Conservation (phyloP, 1,140 invertebrate species). For the Drosophila pallidifrons region DNA sequence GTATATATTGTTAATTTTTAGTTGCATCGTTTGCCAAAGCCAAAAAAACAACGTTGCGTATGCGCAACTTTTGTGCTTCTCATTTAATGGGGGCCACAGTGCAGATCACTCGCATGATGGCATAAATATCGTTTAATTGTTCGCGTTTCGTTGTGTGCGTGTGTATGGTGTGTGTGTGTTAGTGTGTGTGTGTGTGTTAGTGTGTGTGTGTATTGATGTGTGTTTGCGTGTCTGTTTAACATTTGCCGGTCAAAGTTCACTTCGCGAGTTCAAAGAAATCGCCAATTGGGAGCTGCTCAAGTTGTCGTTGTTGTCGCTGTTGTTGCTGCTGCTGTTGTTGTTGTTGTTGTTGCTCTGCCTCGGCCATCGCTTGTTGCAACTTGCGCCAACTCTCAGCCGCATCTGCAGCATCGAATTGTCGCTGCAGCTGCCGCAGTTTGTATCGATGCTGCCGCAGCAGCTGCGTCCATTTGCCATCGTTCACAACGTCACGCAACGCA, state of each 20-base stretch:
- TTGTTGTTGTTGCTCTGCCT: slow-evolving; percentile 48
- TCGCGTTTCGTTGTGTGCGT: slow-evolving; percentile 15
- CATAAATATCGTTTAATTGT: slow-evolving; percentile 74
- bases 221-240: slow-evolving; percentile 10
- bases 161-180: slow-evolving; percentile 6
- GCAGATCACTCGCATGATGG: slow-evolving; percentile 41
- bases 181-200: slow-evolving; percentile 7
- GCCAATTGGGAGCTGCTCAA: slow-evolving; percentile 37
- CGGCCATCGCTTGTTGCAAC: slow-evolving; percentile 59
- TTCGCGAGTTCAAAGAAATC: slow-evolving; percentile 66
- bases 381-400: slow-evolving; percentile 71
- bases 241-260: slow-evolving; percentile 50
- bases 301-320: slow-evolving; percentile 23
- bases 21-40: neutral
- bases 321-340: slow-evolving; percentile 37
- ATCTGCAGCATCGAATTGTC: slow-evolving; percentile 47
- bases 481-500: slow-evolving; percentile 12
- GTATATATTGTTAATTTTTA: slow-evolving; percentile 4
- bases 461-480: slow-evolving; percentile 57
- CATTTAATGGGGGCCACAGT: slow-evolving; percentile 46
- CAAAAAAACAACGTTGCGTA: slow-evolving; percentile 34
- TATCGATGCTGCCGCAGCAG: slow-evolving; percentile 65
- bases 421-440: slow-evolving; percentile 50
- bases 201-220: slow-evolving; percentile 13
- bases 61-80: slow-evolving; percentile 44